phyloP scores from a whole-genome alignment of 2,797 vertebrate species.

The Triplophysa yarkandensis region DNA sequence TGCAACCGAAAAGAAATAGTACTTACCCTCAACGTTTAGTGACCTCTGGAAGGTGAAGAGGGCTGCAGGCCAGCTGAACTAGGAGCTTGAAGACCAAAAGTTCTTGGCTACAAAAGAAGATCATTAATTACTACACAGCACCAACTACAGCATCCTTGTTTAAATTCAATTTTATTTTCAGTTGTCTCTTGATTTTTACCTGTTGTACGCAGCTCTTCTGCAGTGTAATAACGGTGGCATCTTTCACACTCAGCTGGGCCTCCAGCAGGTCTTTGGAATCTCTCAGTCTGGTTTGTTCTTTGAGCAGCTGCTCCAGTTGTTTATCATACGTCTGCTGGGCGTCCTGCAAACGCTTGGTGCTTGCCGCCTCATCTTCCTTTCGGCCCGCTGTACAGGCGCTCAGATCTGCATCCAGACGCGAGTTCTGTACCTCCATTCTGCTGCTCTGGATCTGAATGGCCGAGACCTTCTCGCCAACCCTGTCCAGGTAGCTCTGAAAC shows the following conservation, averaged over 20 bases:
- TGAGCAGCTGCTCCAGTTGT: slow-evolving; percentile 67
- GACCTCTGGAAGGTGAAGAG: background rate
- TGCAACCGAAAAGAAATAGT: background rate
- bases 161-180: background rate
- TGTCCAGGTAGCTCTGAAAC: slow-evolving; percentile 76
- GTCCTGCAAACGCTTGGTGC: slow-evolving; percentile 44
- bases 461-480: slow-evolving; percentile 72
- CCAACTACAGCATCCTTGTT: background rate
- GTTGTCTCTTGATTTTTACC: slow-evolving; percentile 30
- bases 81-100: background rate
- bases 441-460: slow-evolving; percentile 70
- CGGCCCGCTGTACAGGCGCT: slow-evolving; percentile 56
- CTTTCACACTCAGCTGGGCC: slow-evolving; percentile 56
- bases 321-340: slow-evolving; percentile 65
- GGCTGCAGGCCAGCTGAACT: background rate
- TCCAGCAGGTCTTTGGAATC: slow-evolving; percentile 63
- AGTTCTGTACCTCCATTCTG: slow-evolving; percentile 67
- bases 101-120: slow-evolving; percentile 4
- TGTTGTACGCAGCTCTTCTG: slow-evolving; percentile 53
- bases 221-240: slow-evolving; percentile 21
- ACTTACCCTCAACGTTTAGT: slow-evolving; percentile 8
- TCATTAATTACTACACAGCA: background rate
- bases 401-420: slow-evolving; percentile 55
- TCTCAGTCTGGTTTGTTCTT: slow-evolving; percentile 68
- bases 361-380: background rate